Evolutionary conservation across 2,888 invertebrate genomes (phyloP).

Genomic region (Opisthograptis luteolata): DNA sequence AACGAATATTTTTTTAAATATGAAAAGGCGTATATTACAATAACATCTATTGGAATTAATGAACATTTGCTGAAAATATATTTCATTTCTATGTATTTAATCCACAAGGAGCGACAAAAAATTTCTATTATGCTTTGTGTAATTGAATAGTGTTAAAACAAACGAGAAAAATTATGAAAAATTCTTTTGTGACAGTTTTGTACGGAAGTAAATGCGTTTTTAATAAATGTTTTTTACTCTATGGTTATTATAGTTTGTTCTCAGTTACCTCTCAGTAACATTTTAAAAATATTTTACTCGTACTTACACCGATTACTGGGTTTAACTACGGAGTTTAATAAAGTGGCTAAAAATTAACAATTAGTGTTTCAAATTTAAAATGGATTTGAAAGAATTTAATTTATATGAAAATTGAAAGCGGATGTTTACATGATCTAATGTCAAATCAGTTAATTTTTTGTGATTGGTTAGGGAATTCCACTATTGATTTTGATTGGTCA

Average conservation of each 20-base stretch:
- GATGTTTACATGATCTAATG: too few relatives aligned
- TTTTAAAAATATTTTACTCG: too few relatives aligned
- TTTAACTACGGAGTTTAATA: too few relatives aligned
- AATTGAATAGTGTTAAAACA: constrained; percentile 38
- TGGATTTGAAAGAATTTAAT: too few relatives aligned
- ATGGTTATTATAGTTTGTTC: constrained; percentile 38
- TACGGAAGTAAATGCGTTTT: constrained; percentile 52
- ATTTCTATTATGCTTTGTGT: constrained; percentile 45
- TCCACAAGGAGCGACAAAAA: constrained; percentile 47
- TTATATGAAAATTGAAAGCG: too few relatives aligned
- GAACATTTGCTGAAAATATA: constrained; percentile 56
- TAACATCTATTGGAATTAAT: constrained; percentile 54
- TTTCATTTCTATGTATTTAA: constrained; percentile 67
- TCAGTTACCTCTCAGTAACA: neutral
- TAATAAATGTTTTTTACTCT: constrained; percentile 41
- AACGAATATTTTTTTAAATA: constrained; percentile 70
- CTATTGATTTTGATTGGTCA: neutral
- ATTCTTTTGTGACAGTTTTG: constrained; percentile 34
- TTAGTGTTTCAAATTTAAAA: too few relatives aligned
- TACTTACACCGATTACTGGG: too few relatives aligned
- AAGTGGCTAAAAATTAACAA: too few relatives aligned
- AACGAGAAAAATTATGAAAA: constrained; percentile 44
- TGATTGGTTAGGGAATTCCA: neutral
- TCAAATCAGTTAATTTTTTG: too few relatives aligned
- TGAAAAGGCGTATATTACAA: constrained; percentile 57